Conservation (phyloP, 2,113 vertebrate genomes). For the Lota lota region DNA sequence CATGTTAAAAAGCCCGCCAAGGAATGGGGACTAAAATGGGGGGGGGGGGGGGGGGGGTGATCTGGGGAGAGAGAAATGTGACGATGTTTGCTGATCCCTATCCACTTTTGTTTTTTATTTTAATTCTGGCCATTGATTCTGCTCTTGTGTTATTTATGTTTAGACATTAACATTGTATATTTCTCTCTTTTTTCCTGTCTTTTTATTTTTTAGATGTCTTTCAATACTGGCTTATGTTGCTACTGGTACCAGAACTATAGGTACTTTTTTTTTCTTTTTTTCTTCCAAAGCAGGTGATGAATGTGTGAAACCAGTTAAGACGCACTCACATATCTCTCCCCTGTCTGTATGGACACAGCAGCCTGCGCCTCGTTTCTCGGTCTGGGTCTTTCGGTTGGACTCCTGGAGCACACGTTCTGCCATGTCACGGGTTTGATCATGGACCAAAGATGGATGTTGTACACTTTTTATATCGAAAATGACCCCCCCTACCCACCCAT, state of each 20-base stretch:
- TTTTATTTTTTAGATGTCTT: conserved; percentile 31
- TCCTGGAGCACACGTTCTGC: conserved; percentile 53
- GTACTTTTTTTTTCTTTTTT: conserved; percentile 26
- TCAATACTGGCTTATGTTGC: conserved; percentile 29
- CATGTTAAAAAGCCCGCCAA: too few relatives aligned
- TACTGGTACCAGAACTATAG: conserved; percentile 23
- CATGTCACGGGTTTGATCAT: conserved; percentile 44
- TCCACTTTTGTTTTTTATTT: conserved; percentile 27
- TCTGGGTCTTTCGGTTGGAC: conserved; percentile 11
- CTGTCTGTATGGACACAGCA: not conserved
- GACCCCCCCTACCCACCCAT: conserved; percentile 34
- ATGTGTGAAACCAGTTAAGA: conserved; percentile 48
- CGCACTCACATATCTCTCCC: not conserved
- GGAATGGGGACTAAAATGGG: too few relatives aligned
- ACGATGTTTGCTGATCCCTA: conserved; percentile 15
- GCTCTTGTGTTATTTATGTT: conserved; percentile 54
- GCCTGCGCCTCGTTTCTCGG: conserved; percentile 32
- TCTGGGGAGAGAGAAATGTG: conserved; percentile 7
- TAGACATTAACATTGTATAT: conserved; percentile 15
- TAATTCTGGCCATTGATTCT: conserved; percentile 23
- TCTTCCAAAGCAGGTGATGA: conserved; percentile 31
- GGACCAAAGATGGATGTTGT: conserved; percentile 66
- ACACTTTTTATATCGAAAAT: conserved; percentile 46
- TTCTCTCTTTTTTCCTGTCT: conserved; percentile 42
- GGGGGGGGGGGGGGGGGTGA: too few relatives aligned